Evolutionary conservation across 2,888 invertebrate genomes (phyloP), one percentile per base, ranked within the genome.

Genomic region (Cryptocephalus moraei): DNA sequence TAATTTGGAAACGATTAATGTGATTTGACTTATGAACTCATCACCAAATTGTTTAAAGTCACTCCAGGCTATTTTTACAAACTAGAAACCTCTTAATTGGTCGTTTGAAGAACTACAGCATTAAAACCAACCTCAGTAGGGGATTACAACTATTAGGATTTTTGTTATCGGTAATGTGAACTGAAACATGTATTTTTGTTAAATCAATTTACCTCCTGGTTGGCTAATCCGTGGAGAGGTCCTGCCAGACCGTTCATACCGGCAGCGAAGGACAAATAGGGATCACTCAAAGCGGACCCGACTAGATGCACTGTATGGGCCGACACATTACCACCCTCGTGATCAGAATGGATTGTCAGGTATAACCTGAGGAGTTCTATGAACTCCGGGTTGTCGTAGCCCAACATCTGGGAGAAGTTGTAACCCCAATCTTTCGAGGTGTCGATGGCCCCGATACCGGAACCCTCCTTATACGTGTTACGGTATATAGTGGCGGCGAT

Each of bases 291-390:
- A 1, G 95, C 94, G 0, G 93, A 93, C 34, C 90, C 94, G 4
- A 95, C 93, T 68, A 96, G 74, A 72, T 95, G 95, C 10, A 87
- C 86, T 0, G 94, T 87, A 73, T 95, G 95, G 2, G 95, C 95
- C 8, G 91, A 92, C 8, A 96, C 95, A 69, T 95, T 95, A 59
- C 95, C 94, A 57, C 94, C 93, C 73, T 95, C 94, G 73, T 95
- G 94, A 70, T 95, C 94, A 74, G 89, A 89, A 78, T 94, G 93
- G 62, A 94, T 92, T 49, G 92, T 91, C 56, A 95, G 80, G 72
- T 95, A 95, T 33, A 95, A 77, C 47, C 95, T 78, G 86, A 95
- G 85, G 45, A 95, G 80, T 71, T 95, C 95, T 42, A 85, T 84
- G 73, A 95, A 95, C 59, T 81, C 67, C 3, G 82, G 77, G 65